phyloP scores from a whole-genome alignment of 2,113 vertebrate genomes.

The Herpetotheres cachinnans region DNA sequence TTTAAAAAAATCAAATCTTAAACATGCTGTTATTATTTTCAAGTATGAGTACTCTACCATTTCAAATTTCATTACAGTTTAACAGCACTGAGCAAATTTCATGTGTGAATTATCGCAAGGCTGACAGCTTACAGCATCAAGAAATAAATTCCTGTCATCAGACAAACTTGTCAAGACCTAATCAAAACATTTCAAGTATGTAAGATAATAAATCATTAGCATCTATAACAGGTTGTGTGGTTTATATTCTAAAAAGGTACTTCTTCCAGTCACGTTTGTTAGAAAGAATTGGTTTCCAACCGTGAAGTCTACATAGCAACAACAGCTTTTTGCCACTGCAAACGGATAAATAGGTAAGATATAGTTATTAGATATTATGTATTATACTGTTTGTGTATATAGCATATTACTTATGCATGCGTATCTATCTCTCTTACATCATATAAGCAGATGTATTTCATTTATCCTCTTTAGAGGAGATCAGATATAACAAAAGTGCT shows the following conservation, averaged over 20 bases:
- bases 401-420: background rate
- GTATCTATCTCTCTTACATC: background rate
- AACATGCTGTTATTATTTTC: background rate
- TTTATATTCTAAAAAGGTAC: constrained; percentile 37
- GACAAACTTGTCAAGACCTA: constrained; percentile 56
- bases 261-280: constrained; percentile 3
- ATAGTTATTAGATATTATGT: background rate
- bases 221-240: constrained; percentile 39
- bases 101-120: constrained; percentile 25
- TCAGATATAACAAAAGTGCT: background rate
- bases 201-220: constrained; percentile 64
- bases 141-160: constrained; percentile 48
- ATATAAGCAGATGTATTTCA: background rate
- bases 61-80: background rate
- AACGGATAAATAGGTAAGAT: background rate
- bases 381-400: background rate
- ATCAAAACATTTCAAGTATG: constrained; percentile 61
- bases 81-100: background rate
- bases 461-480: background rate
- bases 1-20: background rate
- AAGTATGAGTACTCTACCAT: background rate
- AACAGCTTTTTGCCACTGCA: background rate
- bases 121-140: constrained; percentile 48
- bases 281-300: background rate
- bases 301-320: background rate